Conservation (phyloP, 2,888 invertebrate genomes). For the Carabus problematicus region DNA sequence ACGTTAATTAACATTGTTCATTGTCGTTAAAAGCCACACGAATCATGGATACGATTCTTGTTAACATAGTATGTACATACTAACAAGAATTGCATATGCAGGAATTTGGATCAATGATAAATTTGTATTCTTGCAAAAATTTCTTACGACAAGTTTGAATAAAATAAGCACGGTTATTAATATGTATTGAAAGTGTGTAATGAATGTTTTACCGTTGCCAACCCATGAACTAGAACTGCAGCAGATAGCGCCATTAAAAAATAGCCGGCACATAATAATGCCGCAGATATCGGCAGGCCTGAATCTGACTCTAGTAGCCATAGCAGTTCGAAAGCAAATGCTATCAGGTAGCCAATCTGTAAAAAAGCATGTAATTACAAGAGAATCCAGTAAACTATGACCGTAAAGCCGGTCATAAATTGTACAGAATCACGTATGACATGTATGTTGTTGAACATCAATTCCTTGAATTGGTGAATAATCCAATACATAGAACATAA, state of each 20-base stretch:
- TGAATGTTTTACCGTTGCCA: slow-evolving; percentile 60
- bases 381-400: too few species aligned
- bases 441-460: too few species aligned
- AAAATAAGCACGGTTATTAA: slow-evolving; percentile 13
- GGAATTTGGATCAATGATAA: background rate
- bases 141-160: slow-evolving; percentile 14
- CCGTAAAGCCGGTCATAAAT: too few species aligned
- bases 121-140: background rate
- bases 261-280: slow-evolving; percentile 62
- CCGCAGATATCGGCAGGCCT: slow-evolving; percentile 61
- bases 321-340: slow-evolving; percentile 63
- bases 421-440: too few species aligned
- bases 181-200: slow-evolving; percentile 31
- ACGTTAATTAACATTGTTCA: too few species aligned
- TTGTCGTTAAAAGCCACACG: background rate
- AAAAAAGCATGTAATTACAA: slow-evolving; percentile 46
- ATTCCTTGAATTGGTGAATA: too few species aligned
- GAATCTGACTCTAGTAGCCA: slow-evolving; percentile 61
- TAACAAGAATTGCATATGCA: slow-evolving; percentile 6
- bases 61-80: background rate
- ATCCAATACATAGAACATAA: too few species aligned
- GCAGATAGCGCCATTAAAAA: slow-evolving; percentile 62
- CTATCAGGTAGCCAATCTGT: slow-evolving; percentile 64
- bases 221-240: slow-evolving; percentile 61
- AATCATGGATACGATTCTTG: background rate